Evolutionary conservation across 2,888 invertebrate species (phyloP).

Genomic region (Ametastegia equiseti): DNA sequence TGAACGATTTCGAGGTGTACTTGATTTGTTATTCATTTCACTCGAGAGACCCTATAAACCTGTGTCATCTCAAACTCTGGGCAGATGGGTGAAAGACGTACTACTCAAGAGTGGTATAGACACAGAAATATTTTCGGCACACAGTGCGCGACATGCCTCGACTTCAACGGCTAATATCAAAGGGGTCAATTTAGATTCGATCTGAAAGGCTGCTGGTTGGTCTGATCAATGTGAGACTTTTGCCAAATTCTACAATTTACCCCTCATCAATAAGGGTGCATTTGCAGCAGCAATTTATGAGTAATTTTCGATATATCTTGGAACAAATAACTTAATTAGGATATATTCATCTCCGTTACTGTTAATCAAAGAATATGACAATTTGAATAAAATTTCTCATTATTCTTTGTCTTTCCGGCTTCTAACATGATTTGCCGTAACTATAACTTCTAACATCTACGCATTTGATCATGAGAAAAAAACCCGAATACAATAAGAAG

Average conservation of each 20-base stretch:
- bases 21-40: conserved; percentile 49
- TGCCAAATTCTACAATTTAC: not conserved
- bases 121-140: conserved; percentile 45
- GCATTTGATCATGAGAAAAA: conserved; percentile 38
- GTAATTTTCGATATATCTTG: not conserved
- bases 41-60: conserved; percentile 37
- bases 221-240: conserved; percentile 17
- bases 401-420: not conserved
- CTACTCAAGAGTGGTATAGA: conserved; percentile 44
- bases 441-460: conserved; percentile 36
- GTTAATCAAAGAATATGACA: not conserved
- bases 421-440: conserved; percentile 3
- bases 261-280: conserved; percentile 3
- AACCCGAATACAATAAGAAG: conserved; percentile 40
- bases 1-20: not conserved
- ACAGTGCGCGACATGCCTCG: conserved; percentile 44
- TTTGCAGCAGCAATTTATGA: conserved; percentile 37
- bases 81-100: conserved; percentile 47
- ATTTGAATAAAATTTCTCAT: not conserved
- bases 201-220: conserved; percentile 41
- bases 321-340: not conserved
- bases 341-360: not conserved
- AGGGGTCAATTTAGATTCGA: conserved; percentile 42
- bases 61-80: conserved; percentile 44
- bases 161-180: conserved; percentile 46